phyloP scores from a whole-genome alignment of 2,113 vertebrate genomes.

The Oncorhynchus gorbuscha region DNA sequence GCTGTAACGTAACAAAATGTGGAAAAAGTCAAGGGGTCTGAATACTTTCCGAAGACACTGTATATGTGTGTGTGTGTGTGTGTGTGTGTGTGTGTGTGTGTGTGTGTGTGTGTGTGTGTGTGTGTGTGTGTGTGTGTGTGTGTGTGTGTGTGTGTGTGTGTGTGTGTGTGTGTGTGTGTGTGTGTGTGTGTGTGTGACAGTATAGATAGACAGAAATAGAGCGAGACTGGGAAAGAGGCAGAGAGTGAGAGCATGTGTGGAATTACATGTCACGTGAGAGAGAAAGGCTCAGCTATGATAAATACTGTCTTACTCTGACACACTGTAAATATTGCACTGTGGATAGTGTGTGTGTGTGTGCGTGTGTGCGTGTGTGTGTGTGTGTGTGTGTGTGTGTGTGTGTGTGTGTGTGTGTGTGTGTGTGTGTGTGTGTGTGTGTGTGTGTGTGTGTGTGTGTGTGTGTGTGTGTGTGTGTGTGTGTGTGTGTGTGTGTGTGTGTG shows the following conservation, averaged over 20 bases:
- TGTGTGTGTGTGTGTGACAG: conserved; percentile 10
- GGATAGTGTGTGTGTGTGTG: conserved; percentile 2
- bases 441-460: conserved; percentile 16
- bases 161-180: no score
- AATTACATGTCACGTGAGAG: neutral
- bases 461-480: conserved; percentile 14
- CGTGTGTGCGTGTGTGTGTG: neutral
- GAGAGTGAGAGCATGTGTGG: neutral
- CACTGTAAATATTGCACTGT: conserved; percentile 13
- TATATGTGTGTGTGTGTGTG: conserved; percentile 12
- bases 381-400: conserved; percentile 12
- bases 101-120: neutral
- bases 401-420: neutral
- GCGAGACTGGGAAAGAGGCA: neutral
- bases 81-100: no score
- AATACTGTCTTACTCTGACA: conserved; percentile 24
- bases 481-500: conserved; percentile 9
- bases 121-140: no score
- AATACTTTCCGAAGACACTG: no score
- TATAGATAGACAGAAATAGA: neutral
- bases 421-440: neutral
- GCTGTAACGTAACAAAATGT: no score
- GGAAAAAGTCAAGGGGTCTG: no score
- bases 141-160: no score
- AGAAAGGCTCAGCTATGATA: neutral